Conservation (phyloP, 1,140 invertebrate species). For the Venturia canescens region DNA sequence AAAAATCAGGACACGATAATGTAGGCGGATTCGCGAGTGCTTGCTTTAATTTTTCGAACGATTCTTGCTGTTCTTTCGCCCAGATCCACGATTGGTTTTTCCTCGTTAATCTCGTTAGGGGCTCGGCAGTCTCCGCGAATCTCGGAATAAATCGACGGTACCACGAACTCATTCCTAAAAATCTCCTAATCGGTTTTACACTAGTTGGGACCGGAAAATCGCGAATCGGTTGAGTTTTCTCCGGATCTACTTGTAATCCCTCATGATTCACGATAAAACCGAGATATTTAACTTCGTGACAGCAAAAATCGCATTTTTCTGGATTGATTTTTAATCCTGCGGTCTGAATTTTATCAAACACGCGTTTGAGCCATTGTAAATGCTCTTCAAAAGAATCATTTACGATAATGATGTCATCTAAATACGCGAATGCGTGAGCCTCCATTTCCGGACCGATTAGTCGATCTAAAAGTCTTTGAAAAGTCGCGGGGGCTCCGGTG, state of each 20-base stretch:
- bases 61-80: conserved; percentile 44
- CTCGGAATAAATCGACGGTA: conserved; percentile 71
- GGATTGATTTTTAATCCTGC: conserved; percentile 55
- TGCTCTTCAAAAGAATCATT: conserved; percentile 65
- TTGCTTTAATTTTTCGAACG: conserved; percentile 27
- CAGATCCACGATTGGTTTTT: conserved; percentile 61
- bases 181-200: conserved; percentile 59
- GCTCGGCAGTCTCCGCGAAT: conserved; percentile 60
- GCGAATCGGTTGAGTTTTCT: conserved; percentile 57
- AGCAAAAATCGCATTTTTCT: too few species aligned
- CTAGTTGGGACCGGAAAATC: conserved; percentile 44
- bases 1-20: conserved; percentile 58
- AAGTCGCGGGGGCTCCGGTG: conserved; percentile 64
- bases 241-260: conserved; percentile 58
- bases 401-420: conserved; percentile 65
- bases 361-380: conserved; percentile 52
- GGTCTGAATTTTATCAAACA: conserved; percentile 40
- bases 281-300: conserved; percentile 55
- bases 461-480: conserved; percentile 67
- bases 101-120: conserved; percentile 54
- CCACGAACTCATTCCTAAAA: conserved; percentile 65
- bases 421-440: conserved; percentile 56
- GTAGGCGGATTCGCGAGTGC: not conserved
- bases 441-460: conserved; percentile 62
- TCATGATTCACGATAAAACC: conserved; percentile 56